Evolutionary conservation across 1,140 invertebrate species (phyloP).

Genomic region (Meloidogyne chitwoodi): DNA sequence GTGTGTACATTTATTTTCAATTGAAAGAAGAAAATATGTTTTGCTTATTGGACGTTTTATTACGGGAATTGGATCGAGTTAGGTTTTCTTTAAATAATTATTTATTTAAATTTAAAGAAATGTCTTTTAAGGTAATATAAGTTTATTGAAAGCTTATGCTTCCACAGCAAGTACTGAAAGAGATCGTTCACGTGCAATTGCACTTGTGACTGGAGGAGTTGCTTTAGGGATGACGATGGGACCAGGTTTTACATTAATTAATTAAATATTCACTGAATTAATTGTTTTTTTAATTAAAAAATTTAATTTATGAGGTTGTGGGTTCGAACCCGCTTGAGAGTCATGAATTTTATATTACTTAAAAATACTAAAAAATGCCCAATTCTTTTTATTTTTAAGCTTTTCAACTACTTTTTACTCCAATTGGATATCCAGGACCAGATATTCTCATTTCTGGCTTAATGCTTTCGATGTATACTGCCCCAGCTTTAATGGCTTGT

Average conservation of each 20-base stretch:
- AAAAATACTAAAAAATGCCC: not conserved
- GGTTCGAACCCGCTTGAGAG: not conserved
- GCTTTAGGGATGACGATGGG: conserved; percentile 29
- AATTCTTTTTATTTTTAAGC: conserved; percentile 5
- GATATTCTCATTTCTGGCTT: not conserved
- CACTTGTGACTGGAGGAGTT: conserved; percentile 32
- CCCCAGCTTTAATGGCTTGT: conserved; percentile 35
- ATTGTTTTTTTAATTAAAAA: no score
- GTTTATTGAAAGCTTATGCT: conserved; percentile 38
- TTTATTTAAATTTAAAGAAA: not conserved
- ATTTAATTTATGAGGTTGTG: not conserved
- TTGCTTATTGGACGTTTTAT: conserved; percentile 40
- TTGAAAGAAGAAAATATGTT: conserved; percentile 13
- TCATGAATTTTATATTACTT: not conserved
- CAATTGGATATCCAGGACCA: conserved; percentile 26
- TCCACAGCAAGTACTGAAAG: conserved; percentile 21
- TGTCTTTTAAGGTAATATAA: conserved; percentile 16
- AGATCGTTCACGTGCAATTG: conserved; percentile 38
- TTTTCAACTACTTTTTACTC: conserved; percentile 35
- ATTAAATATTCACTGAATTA: not conserved
- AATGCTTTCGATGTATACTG: conserved; percentile 31
- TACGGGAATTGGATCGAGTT: conserved; percentile 40
- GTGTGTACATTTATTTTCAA: conserved; percentile 21
- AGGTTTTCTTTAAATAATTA: not conserved
- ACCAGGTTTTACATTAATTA: conserved; percentile 7